A percentile compares a stretch with the other conserved stretches of the same genome.
Conservation (phyloP, 2,888 invertebrate genomes). For the Cantharis nigra region DNA sequence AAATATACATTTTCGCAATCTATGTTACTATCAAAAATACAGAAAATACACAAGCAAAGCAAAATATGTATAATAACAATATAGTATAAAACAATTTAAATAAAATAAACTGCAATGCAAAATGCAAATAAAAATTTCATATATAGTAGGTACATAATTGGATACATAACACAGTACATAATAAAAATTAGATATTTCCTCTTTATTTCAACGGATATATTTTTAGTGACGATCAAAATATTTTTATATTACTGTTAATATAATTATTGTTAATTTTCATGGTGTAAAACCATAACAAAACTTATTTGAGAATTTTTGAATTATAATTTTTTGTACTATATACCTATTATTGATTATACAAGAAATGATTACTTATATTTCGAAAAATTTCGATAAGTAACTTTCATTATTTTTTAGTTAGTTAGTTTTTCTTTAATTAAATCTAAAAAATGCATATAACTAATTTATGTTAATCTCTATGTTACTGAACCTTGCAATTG, state of each 20-base stretch:
- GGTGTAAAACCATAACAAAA: neutral
- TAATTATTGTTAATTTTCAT: neutral
- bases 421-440: too few relatives aligned
- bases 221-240: neutral
- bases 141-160: neutral
- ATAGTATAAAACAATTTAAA: neutral
- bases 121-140: neutral
- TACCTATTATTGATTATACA: too few relatives aligned
- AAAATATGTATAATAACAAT: neutral
- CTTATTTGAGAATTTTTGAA: neutral
- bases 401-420: too few relatives aligned
- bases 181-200: neutral
- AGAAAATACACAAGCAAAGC: constrained; percentile 7
- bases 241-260: neutral
- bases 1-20: constrained; percentile 28
- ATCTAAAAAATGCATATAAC: neutral
- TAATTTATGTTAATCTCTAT: neutral
- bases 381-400: too few relatives aligned
- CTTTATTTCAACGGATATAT: neutral
- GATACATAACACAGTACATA: neutral
- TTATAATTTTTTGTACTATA: neutral
- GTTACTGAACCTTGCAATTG: neutral
- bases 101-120: neutral
- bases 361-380: too few relatives aligned
- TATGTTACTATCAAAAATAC: constrained; percentile 22